Percentiles rank a stretch among this genome's conserved stretches.
Evolutionary conservation across 2,888 invertebrate genomes (phyloP).

Genomic region (Autographa pulchrina): DNA sequence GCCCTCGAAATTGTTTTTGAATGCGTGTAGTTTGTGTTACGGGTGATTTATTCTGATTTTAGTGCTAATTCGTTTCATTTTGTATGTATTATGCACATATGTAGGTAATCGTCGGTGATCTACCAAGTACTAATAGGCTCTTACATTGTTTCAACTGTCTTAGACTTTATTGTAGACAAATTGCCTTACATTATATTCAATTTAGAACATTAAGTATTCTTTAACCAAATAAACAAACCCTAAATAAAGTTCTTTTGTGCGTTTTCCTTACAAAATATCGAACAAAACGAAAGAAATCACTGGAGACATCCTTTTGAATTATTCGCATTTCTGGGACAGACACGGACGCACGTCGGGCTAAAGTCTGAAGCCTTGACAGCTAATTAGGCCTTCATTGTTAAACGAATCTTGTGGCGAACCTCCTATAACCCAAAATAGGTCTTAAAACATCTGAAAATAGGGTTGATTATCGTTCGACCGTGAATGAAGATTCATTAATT

Average conservation of each 20-base stretch:
- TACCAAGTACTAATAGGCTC: background rate
- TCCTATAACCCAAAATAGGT: conserved; percentile 61
- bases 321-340: conserved; percentile 86
- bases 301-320: conserved; percentile 86
- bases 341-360: conserved; percentile 72
- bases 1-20: conserved; percentile 88
- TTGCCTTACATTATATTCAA: background rate
- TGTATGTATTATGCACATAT: conserved; percentile 35
- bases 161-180: too few species aligned
- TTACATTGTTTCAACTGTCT: background rate
- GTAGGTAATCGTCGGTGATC: background rate
- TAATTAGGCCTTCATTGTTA: conserved; percentile 89
- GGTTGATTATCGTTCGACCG: conserved; percentile 68
- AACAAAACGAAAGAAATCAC: conserved; percentile 86
- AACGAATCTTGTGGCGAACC: conserved; percentile 80
- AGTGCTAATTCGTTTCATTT: conserved; percentile 52
- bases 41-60: conserved; percentile 82
- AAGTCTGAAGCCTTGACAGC: conserved; percentile 86
- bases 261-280: conserved; percentile 71
- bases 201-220: background rate
- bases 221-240: background rate
- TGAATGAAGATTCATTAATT: conserved; percentile 80
- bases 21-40: conserved; percentile 82
- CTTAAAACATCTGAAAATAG: conserved; percentile 62
- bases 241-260: conserved; percentile 32